phyloP scores from a whole-genome alignment of 2,888 invertebrate genomes.

The Acleris laterana region DNA sequence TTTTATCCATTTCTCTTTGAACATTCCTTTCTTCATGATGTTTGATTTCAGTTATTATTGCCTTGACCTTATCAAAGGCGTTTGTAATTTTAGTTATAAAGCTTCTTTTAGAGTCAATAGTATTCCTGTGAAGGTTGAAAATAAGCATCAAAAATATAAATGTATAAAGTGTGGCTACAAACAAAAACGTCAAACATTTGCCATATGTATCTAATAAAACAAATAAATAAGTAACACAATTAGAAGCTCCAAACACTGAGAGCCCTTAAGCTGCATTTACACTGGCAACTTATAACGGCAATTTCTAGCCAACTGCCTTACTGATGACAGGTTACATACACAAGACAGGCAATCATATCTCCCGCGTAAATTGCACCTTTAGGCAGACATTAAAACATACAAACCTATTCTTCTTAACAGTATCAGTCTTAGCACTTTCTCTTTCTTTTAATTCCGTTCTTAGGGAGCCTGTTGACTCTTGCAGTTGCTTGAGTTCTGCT shows the following conservation, averaged over 20 bases:
- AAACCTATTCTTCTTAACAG: conserved; percentile 70
- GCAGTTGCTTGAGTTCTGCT: conserved; percentile 65
- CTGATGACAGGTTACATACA: too few relatives aligned
- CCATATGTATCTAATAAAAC: too few relatives aligned
- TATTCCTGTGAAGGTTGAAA: conserved; percentile 50
- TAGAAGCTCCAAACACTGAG: too few relatives aligned
- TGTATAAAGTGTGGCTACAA: background rate
- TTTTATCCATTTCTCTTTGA: conserved; percentile 77
- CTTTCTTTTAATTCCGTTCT: conserved; percentile 65
- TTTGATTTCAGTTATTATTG: conserved; percentile 82
- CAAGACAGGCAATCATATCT: too few relatives aligned
- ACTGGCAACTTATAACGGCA: too few relatives aligned
- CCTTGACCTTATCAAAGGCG: conserved; percentile 79
- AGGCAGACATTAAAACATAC: background rate
- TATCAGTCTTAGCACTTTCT: conserved; percentile 62
- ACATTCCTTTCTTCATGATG: conserved; percentile 83
- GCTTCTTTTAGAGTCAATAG: conserved; percentile 72
- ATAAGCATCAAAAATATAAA: background rate
- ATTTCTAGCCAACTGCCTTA: too few relatives aligned
- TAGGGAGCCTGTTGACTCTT: conserved; percentile 59
- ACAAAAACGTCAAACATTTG: background rate
- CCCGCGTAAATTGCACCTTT: too few relatives aligned
- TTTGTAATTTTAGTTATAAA: conserved; percentile 69
- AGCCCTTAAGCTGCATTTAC: too few relatives aligned
- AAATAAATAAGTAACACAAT: too few relatives aligned